Evolutionary conservation across 2,113 vertebrate species (phyloP), one percentile per base, ranked within the genome.

Genomic region (Scophthalmus maximus): DNA sequence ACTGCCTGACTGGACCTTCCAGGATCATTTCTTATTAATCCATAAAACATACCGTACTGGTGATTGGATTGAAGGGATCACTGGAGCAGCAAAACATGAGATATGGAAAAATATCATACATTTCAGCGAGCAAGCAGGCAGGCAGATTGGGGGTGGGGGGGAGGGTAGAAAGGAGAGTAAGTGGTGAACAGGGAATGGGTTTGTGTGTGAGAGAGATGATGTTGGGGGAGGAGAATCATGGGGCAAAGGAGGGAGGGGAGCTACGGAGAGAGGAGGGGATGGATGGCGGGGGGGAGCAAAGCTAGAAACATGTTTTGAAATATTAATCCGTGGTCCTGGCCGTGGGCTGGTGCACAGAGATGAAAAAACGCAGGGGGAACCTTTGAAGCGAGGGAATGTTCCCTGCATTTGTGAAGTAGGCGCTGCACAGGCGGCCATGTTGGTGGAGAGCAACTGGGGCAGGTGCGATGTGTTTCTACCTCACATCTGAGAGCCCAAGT

Each of bases 21-120:
- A 84, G 74, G 93, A 95, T 93, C 90, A 93, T 87, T 93, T 92
- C 91, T 93, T 94, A 95, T 95, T 93, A 96, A 96, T 96, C 95
- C 94, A 93, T 94, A 93, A 95, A 96, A 94, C 92, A 93, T 85
- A 90, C 57, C 59, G 1, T 83, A 29, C 69, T 82, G 57, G 81
- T 88, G 94, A 94, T 92, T 82, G 92, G 94, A 93, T 90, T 78
- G 58, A 83, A 84, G 88, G 92, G 94, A 92, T 94, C 90, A 89
- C 40, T 79, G 93, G 95, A 91, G 92, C 91, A 85, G 93, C 89
- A 92, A 92, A 92, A 94, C 93, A 91, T 14, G 63, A 89, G 91
- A 87, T 93, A 90, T 82, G 92, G 88, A 83, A 93, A 93, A 93
- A 94, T 83, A 93, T 84, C 84, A 85, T 91, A 80, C 52, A 66